phyloP scores from a whole-genome alignment of 1,140 invertebrate genomes.

The Phthorimaea operculella region DNA sequence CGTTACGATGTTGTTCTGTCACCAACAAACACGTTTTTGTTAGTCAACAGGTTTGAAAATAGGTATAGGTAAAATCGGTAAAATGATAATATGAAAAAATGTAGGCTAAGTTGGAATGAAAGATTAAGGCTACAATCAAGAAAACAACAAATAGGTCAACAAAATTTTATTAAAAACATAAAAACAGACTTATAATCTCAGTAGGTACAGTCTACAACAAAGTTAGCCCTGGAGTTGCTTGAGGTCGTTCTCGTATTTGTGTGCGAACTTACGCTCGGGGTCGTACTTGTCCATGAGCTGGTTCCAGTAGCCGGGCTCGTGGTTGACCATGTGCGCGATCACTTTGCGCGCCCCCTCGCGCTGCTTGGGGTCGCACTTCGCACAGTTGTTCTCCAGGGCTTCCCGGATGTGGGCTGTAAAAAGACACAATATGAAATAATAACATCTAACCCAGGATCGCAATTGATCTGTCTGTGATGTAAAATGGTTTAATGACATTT shows the following conservation, averaged over 20 bases:
- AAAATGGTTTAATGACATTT: too few species aligned
- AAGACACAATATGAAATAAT: constrained; percentile 3
- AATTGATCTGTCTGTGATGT: too few species aligned
- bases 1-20: too few species aligned
- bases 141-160: too few species aligned
- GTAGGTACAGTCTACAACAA: not conserved
- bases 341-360: constrained; percentile 67
- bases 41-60: too few species aligned
- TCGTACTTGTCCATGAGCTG: constrained; percentile 72
- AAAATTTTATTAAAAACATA: not conserved
- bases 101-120: too few species aligned
- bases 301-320: constrained; percentile 71
- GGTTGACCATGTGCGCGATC: constrained; percentile 65
- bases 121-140: too few species aligned
- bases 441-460: not conserved
- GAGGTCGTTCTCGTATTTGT: constrained; percentile 66
- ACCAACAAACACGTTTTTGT: too few species aligned
- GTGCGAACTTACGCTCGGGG: constrained; percentile 67
- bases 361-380: constrained; percentile 72
- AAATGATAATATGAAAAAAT: too few species aligned
- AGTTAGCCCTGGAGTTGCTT: not conserved
- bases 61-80: too few species aligned
- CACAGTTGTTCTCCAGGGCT: constrained; percentile 73
- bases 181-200: not conserved
- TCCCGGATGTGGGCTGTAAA: constrained; percentile 69